phyloP scores from a whole-genome alignment of 2,888 invertebrate genomes.

The Baronia brevicornis region DNA sequence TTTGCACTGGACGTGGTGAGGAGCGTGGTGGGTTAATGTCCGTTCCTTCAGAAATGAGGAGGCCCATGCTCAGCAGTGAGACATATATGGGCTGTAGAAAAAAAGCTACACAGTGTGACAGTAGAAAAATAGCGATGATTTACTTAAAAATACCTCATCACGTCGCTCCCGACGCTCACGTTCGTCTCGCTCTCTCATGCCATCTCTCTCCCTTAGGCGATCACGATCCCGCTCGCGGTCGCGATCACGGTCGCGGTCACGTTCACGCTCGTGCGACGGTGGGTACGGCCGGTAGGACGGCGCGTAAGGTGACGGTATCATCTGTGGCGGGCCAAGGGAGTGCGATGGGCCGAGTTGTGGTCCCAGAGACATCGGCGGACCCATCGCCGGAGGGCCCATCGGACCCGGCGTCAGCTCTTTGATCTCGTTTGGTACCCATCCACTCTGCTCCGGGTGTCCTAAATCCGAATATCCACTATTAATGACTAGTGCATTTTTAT shows the following conservation, averaged over 20 bases:
- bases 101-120: too few species aligned
- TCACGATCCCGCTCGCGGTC: conserved; percentile 62
- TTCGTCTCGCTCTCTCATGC: conserved; percentile 43
- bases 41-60: too few species aligned
- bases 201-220: conserved; percentile 52
- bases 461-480: background rate
- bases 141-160: conserved; percentile 44
- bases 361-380: conserved; percentile 39
- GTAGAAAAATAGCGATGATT: conserved; percentile 4
- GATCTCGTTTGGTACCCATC: conserved; percentile 80
- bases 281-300: conserved; percentile 40
- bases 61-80: too few species aligned
- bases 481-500: too few species aligned
- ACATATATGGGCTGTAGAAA: too few species aligned
- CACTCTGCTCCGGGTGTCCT: conserved; percentile 60
- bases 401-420: conserved; percentile 82
- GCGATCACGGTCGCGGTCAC: conserved; percentile 29
- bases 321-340: conserved; percentile 27
- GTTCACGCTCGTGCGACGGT: conserved; percentile 34
- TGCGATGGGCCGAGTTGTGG: conserved; percentile 38
- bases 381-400: conserved; percentile 36
- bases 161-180: conserved; percentile 48
- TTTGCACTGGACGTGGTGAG: too few species aligned
- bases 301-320: too few species aligned
- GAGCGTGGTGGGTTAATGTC: too few species aligned